Evolutionary conservation across 2,888 invertebrate species (phyloP), one percentile per base, ranked within the genome.

Genomic region (Sarcophaga subvicina): DNA sequence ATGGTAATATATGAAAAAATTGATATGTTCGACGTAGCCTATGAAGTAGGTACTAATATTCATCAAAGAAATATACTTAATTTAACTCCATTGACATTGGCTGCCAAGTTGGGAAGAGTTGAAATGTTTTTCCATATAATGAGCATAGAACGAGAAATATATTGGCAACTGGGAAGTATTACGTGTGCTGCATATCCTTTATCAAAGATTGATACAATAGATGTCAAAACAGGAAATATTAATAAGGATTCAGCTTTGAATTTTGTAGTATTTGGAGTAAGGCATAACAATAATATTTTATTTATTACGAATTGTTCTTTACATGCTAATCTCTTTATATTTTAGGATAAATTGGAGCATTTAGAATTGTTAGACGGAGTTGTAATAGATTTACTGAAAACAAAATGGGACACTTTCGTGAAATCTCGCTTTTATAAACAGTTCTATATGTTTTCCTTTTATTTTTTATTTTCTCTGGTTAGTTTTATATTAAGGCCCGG

Each of bases 391-490:
- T 95, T 99, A 20, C 94, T 99, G 14, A 97, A 98, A 92, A 98
- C 98, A 4, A 99, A 99, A 94, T 99, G 99, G 99, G 98, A 98
- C 91, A 97, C 98, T 0, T 99, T 99, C 93, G 98, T 98, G 2
- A 98, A 98, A 94, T 97, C 96, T 88, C 97, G 98, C 86, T 99
- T 99, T 93, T 98, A 98, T 93, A 95, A 97, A 6, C 97, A 99
- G 91, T 98, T 99, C 93, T 96, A 97, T 87, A 95, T 98, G 79
- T 99, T 99, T 93, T 95, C 97, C 14, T 95, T 97, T 86, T 99
- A 99, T 93, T 99, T 99, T 92, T 91, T 98, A 47, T 95, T 98
- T 70, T 98, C 99, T 4, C 94, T 98, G 87, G 95, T 97, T 10
- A 97, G 98, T 90, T 99, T 99, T 91, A 97, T 97, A 2, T 94